Evolutionary conservation across 1,140 invertebrate genomes (phyloP), one percentile per base, ranked within the genome.

Genomic region (Hypothenemus hampei): DNA sequence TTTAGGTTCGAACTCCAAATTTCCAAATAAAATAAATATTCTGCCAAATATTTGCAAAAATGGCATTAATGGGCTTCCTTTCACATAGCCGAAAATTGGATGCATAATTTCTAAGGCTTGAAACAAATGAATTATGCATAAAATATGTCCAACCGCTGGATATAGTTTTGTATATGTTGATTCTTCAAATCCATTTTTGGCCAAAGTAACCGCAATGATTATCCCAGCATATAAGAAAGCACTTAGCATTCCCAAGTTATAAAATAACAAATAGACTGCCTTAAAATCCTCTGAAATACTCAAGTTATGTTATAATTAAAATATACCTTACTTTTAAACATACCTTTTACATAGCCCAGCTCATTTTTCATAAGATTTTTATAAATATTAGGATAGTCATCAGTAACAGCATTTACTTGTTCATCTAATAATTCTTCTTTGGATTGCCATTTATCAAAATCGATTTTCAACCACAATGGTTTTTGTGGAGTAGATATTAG

Each of bases 241-340:
- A 54, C 94, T 78, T 70, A 91, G 92, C 79, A 95, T 93, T 68
- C 85, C 89, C 50, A 96, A 73, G 73, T 96, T 97, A 73, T 96
- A 97, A 37, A 93, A 72, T 50, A 91, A 81, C 37, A 96, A 72
- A 70, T 97, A 97, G 0, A 89, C 85, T 65, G 88, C 90, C 63
- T 85, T 87, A 8, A 87, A 76, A 65, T 87, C 83, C 72, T 93
- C 82, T 86, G 78, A 50, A n/a, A n/a, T n/a, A n/a, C n/a, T n/a
- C n/a, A 79, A 78, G 65, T 63, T 54, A 68, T 65, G 59, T 68
- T 31, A 8, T 6, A 20, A 40, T 45, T 19, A 41, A 48, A 47
- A 49, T 21, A 5, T 39, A 19, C 19, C 13, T 47, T 23, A 40
- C 15, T 10, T 15, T 37, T 37, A n/a, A 37, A 11, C 10, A 59